These are phyloP conservation scores for Catocala nupta DNA, from an alignment of 2,888 invertebrate genomes.

Conservation along the genomic window DNA sequence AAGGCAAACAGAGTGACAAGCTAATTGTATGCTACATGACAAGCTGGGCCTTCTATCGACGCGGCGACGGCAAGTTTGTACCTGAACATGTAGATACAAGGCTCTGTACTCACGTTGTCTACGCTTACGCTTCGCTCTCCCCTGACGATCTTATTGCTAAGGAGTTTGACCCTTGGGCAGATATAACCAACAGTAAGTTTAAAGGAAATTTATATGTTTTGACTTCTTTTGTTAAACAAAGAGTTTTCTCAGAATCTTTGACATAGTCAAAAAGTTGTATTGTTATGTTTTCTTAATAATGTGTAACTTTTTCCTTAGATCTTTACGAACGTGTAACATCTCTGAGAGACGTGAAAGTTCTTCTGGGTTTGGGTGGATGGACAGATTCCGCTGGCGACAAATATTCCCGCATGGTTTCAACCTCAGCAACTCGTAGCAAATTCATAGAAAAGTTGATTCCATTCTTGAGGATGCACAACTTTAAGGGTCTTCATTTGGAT, in stretches of 20 bases:
- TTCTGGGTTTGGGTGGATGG: conserved; percentile 98
- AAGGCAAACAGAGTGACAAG: conserved; percentile 76
- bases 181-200: conserved; percentile 93
- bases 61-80: conserved; percentile 93
- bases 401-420: conserved; percentile 92
- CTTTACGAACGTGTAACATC: conserved; percentile 93
- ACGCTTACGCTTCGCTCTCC: conserved; percentile 95
- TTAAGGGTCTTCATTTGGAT: conserved; percentile 95
- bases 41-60: conserved; percentile 95
- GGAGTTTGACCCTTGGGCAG: conserved; percentile 95
- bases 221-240: too few relatives aligned
- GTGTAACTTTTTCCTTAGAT: conserved; percentile 80
- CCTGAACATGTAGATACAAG: conserved; percentile 94
- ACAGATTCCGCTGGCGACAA: conserved; percentile 96
- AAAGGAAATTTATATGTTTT: background rate
- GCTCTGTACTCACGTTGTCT: conserved; percentile 95
- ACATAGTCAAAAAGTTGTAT: background rate
- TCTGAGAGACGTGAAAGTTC: conserved; percentile 88
- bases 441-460: conserved; percentile 91
- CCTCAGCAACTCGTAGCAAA: conserved; percentile 88
- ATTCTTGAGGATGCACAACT: conserved; percentile 92
- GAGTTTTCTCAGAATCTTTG: too few relatives aligned
- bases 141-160: conserved; percentile 92
- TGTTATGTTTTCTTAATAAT: too few relatives aligned
- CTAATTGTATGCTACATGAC: conserved; percentile 94